A percentile compares a stretch with the other conserved stretches of the same genome.
Conservation (phyloP, 2,113 vertebrate genomes). For the Lates calcarifer region DNA sequence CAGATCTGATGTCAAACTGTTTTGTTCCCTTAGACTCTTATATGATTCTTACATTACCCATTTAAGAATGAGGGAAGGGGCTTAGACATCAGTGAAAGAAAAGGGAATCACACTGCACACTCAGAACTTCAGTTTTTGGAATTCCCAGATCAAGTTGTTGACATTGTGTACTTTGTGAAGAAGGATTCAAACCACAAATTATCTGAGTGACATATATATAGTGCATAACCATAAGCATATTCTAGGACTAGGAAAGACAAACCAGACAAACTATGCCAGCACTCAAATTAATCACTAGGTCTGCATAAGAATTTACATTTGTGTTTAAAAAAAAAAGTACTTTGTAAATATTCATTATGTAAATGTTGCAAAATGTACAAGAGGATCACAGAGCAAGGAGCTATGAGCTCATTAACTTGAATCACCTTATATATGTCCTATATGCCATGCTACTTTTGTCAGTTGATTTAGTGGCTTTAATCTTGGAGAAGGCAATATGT, state of each 20-base stretch:
- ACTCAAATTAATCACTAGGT: neutral
- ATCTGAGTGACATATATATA: too few relatives aligned
- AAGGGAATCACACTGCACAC: too few relatives aligned
- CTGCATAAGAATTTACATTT: neutral
- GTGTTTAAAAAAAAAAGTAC: neutral
- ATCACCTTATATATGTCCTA: neutral
- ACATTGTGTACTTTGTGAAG: neutral
- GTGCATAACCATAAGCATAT: neutral
- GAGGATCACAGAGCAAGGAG: neutral
- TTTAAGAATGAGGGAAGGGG: neutral
- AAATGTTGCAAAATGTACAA: neutral
- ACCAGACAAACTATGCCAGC: neutral
- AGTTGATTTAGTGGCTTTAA: neutral
- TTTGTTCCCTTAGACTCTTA: neutral
- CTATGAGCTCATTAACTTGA: constrained; percentile 13
- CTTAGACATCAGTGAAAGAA: neutral
- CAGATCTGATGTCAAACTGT: neutral
- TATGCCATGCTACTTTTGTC: neutral
- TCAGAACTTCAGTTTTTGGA: neutral
- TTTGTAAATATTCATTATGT: neutral
- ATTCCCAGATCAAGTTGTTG: neutral
- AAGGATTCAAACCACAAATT: neutral
- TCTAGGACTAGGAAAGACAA: neutral
- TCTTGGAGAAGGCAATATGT: neutral
- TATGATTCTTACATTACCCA: neutral